A percentile compares a stretch with the other conserved stretches of the same genome.
These are phyloP conservation scores for Motacilla alba DNA, from an alignment of 2,113 vertebrate genomes.

Conservation along the genomic window DNA sequence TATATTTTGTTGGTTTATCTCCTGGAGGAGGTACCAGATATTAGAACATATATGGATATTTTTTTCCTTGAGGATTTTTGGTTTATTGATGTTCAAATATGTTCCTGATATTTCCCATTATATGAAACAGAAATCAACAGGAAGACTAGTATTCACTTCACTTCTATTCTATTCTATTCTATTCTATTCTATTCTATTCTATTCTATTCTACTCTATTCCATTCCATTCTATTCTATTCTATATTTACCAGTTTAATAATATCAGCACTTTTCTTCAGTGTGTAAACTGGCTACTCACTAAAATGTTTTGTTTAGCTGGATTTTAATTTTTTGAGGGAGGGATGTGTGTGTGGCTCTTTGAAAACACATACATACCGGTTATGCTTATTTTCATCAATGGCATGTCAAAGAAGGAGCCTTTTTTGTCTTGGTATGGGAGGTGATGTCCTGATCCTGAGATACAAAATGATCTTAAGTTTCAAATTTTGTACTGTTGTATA, in stretches of 20 bases:
- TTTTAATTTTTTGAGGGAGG: background rate
- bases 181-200: background rate
- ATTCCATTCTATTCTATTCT: background rate
- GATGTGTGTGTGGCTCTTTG: background rate
- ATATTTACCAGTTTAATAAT: background rate
- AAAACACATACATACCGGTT: background rate
- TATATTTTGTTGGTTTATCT: background rate
- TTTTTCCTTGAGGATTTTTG: constrained; percentile 5
- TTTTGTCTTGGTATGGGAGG: background rate
- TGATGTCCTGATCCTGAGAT: background rate
- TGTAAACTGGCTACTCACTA: background rate
- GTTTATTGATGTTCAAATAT: background rate
- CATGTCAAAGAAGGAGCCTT: background rate
- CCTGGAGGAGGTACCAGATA: background rate
- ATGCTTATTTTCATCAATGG: background rate
- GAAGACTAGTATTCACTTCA: background rate
- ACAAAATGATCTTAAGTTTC: background rate
- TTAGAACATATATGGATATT: background rate
- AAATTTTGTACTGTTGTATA: background rate
- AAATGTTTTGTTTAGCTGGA: background rate
- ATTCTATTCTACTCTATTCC: background rate
- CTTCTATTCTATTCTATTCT: background rate
- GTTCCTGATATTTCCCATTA: background rate
- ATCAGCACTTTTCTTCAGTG: background rate
- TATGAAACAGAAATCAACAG: background rate